Percentiles rank a stretch among this genome's conserved stretches.
Conservation (phyloP, 1,140 invertebrate genomes). For the Leptopilina clavipes region DNA sequence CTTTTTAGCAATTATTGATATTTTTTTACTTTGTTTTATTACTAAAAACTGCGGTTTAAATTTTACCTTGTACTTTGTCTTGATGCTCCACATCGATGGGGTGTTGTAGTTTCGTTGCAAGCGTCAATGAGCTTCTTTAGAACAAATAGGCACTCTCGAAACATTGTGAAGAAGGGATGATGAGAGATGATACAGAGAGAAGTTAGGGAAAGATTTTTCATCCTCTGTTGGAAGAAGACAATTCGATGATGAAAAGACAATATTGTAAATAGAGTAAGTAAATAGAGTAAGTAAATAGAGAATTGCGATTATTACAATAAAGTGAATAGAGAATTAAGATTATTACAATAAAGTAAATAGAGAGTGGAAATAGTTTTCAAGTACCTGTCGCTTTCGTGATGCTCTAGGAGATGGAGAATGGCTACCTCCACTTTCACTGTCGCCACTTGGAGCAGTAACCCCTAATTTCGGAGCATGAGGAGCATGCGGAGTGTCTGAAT, state of each 20-base stretch:
- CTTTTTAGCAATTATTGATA: no score
- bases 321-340: no score
- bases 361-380: constrained; percentile 30
- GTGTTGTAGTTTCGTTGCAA: constrained; percentile 94
- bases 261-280: no score
- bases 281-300: no score
- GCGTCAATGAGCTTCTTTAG: constrained; percentile 97
- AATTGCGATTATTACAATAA: no score
- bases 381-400: constrained; percentile 85
- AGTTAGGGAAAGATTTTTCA: constrained; percentile 93
- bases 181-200: constrained; percentile 98
- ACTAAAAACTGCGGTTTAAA: no score
- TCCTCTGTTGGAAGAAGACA: constrained; percentile 78
- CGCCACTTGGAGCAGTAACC: constrained; percentile 81
- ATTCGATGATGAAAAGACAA: no score
- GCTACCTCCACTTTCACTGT: constrained; percentile 91
- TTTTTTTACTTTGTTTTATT: no score
- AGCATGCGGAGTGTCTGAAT: constrained; percentile 77
- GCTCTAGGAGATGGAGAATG: constrained; percentile 90
- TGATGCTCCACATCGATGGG: constrained; percentile 90
- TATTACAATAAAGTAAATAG: no score
- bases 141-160: constrained; percentile 97
- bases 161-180: constrained; percentile 98
- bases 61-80: constrained; percentile 87
- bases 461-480: constrained; percentile 77